These are phyloP conservation scores for Xestoiulus laeticollis DNA, from an alignment of 2,888 invertebrate genomes.

Conservation along the genomic window DNA sequence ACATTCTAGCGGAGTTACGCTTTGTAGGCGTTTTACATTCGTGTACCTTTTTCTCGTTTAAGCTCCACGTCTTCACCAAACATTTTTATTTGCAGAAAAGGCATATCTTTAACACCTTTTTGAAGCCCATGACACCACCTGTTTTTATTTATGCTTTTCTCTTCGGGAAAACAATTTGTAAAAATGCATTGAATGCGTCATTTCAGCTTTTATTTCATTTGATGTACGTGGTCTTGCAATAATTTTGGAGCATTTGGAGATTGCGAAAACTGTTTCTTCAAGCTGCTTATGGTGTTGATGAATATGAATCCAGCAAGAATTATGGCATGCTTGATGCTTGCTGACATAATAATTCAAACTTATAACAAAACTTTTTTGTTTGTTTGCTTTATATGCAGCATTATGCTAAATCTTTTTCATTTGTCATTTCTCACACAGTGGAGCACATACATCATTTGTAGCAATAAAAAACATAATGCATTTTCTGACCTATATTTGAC, in stretches of 20 bases:
- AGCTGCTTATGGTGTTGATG: not conserved
- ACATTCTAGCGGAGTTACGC: not conserved
- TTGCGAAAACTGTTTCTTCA: not conserved
- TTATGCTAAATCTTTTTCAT: not conserved
- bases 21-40: not conserved
- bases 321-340: not conserved
- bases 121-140: constrained; percentile 7
- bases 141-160: constrained; percentile 24
- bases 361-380: not conserved
- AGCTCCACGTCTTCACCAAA: not conserved
- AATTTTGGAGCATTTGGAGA: not conserved
- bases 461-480: not conserved
- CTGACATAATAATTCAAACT: not conserved
- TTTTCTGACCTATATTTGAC: not conserved
- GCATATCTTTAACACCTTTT: not conserved
- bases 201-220: not conserved
- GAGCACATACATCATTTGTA: not conserved
- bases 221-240: not conserved
- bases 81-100: not conserved
- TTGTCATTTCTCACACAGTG: not conserved
- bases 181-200: not conserved
- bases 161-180: not conserved
- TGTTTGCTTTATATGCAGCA: not conserved
- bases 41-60: too few species aligned
- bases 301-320: not conserved